Conservation (phyloP, 2,888 invertebrate genomes). For the Bhutanitis thaidina region DNA sequence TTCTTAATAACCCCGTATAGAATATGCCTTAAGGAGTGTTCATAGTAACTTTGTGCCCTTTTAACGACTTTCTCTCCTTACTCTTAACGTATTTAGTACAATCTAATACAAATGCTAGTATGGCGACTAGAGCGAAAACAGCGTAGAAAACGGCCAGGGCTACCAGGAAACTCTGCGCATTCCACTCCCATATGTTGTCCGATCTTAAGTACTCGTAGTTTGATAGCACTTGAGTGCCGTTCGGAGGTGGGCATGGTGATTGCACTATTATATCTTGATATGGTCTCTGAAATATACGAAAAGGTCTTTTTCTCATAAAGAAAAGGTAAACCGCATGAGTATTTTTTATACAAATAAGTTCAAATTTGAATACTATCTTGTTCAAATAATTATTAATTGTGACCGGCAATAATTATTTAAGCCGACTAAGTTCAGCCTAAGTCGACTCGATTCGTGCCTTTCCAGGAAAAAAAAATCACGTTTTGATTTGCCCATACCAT, state of each 20-base stretch:
- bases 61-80: slow-evolving; percentile 70
- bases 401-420: too few species aligned
- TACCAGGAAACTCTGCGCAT: slow-evolving; percentile 77
- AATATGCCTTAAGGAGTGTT: slow-evolving; percentile 75
- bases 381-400: too few species aligned
- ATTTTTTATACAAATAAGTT: too few species aligned
- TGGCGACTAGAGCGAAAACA: slow-evolving; percentile 80
- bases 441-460: too few species aligned
- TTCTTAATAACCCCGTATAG: background rate
- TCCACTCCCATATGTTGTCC: slow-evolving; percentile 70
- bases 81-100: slow-evolving; percentile 75
- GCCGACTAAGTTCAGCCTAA: too few species aligned
- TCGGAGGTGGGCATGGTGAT: slow-evolving; percentile 88
- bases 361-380: too few species aligned
- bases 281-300: slow-evolving; percentile 86
- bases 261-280: slow-evolving; percentile 93
- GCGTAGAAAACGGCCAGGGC: slow-evolving; percentile 82
- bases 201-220: slow-evolving; percentile 62
- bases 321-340: too few species aligned
- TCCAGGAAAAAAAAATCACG: too few species aligned
- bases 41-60: slow-evolving; percentile 77
- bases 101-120: slow-evolving; percentile 81
- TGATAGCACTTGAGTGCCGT: slow-evolving; percentile 85
- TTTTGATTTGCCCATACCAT: too few species aligned
- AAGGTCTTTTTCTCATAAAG: too few species aligned